Percentiles rank a stretch among this genome's conserved stretches.
Conservation (phyloP, 2,888 invertebrate species). For the Candidula unifasciata region DNA sequence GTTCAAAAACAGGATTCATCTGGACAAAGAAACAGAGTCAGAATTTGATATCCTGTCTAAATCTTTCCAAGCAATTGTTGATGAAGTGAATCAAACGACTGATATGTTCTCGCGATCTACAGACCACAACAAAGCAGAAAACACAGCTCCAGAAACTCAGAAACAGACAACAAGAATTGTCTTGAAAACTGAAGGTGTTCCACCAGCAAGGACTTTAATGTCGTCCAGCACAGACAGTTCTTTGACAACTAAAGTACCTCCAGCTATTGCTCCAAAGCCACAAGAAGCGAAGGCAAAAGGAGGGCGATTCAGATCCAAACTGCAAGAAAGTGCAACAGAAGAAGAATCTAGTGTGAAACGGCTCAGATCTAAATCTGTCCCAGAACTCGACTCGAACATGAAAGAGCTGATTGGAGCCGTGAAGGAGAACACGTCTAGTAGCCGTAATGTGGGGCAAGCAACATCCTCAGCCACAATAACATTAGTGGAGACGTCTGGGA, state of each 20-base stretch:
- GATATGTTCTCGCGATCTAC: constrained; percentile 50
- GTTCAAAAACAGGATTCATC: constrained; percentile 48
- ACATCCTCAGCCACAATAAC: not conserved
- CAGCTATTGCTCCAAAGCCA: constrained; percentile 50
- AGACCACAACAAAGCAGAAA: constrained; percentile 34
- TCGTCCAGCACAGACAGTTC: not conserved
- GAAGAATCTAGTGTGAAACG: constrained; percentile 37
- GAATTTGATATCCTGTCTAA: constrained; percentile 71
- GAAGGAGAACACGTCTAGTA: not conserved
- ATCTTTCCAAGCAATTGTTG: constrained; percentile 69
- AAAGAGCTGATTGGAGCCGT: constrained; percentile 19
- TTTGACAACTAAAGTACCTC: constrained; percentile 22
- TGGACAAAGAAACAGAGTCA: constrained; percentile 65
- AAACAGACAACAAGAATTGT: constrained; percentile 51
- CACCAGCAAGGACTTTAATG: not conserved
- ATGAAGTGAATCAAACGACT: constrained; percentile 62
- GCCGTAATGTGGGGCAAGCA: not conserved
- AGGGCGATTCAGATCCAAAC: constrained; percentile 30
- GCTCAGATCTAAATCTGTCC: constrained; percentile 31
- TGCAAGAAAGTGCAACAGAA: not conserved
- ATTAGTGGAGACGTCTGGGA: not conserved
- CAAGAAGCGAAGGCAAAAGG: constrained; percentile 24
- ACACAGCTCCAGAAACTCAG: constrained; percentile 49
- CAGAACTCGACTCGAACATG: constrained; percentile 39
- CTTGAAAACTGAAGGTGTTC: constrained; percentile 46